Evolutionary conservation across 2,113 vertebrate genomes (phyloP).

Genomic region (Melanocharis versteri): DNA sequence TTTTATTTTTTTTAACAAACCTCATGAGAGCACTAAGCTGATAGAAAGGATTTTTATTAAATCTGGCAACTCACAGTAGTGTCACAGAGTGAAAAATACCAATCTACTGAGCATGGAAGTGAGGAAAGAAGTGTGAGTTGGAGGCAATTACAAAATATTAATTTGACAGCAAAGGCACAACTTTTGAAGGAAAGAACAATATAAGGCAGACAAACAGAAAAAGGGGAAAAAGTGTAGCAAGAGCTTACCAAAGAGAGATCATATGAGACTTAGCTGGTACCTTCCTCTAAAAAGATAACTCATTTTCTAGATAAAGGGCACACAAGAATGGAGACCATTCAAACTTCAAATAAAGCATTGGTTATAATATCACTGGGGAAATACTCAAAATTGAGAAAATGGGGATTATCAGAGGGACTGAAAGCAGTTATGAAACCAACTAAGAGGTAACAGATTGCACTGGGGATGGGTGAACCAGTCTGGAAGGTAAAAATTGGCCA

Average conservation of each 20-base stretch:
- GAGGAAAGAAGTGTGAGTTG: neutral
- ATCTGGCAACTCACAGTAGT: neutral
- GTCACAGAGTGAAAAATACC: neutral
- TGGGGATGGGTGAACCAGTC: neutral
- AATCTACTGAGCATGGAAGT: neutral
- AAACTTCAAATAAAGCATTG: neutral
- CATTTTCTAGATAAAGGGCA: neutral
- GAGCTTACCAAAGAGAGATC: neutral
- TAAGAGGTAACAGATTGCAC: neutral
- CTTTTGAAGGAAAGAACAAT: neutral
- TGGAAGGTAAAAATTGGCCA: neutral
- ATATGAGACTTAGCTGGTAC: rapidly evolving
- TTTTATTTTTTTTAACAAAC: neutral
- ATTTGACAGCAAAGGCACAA: neutral
- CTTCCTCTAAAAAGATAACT: neutral
- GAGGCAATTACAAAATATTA: slow-evolving; percentile 1
- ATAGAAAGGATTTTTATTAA: slow-evolving; percentile 8
- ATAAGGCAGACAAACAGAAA: neutral
- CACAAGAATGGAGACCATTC: neutral
- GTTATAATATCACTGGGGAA: neutral
- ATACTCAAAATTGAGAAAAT: neutral
- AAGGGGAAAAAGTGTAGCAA: neutral
- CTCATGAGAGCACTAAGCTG: neutral
- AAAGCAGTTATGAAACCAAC: neutral
- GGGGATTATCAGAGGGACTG: neutral